Evolutionary conservation across 2,888 invertebrate genomes (phyloP), one percentile per base, ranked within the genome.

Genomic region (Polyommatus iphigenia): DNA sequence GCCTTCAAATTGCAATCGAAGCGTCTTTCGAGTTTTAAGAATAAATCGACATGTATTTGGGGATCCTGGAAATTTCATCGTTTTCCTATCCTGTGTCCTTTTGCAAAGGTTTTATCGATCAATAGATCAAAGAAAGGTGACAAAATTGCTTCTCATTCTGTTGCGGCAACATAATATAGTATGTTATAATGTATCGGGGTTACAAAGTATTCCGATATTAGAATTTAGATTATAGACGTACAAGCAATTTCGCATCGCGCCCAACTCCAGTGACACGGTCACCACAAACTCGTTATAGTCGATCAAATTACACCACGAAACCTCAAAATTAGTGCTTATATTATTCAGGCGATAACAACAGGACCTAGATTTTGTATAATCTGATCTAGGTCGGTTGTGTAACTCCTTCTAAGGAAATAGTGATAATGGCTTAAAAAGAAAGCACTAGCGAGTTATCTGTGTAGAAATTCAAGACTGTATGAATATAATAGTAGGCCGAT

Each of bases 221-320:
- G 5, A 54, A 18, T 54, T 54, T 54, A 54, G 50, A 54, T 54
- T 54, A 54, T 20, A 59, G 59, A 59, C 3, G 13, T 67, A 18
- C 15, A 67, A 67, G 67, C 18, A 15, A 15, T 67, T 67, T 67
- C 13, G 13, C 10, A 32, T 32, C 67, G 67, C 15, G 15, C 18
- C 67, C 18, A 67, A 67, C 24, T 32, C 29, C 29, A 15, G 67
- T 15, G 67, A 67, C 67, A 32, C 67, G 67, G 29, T 67, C 20
- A 67, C 67, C 67, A 67, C 67, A 67, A 67, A 7, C 32, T 67
- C 20, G 29, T 67, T 3, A 13, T 62, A 32, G 20, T 67, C 67
- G 67, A 67, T 67, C 67, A 32, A 32, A 67, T 67, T 67, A 67
- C 67, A 67, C 67, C 67, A 67, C 67, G 29, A 67, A 67, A 67